Evolutionary conservation across 1,140 invertebrate genomes (phyloP), one percentile per base, ranked within the genome.

Genomic region (Triops cancriformis): DNA sequence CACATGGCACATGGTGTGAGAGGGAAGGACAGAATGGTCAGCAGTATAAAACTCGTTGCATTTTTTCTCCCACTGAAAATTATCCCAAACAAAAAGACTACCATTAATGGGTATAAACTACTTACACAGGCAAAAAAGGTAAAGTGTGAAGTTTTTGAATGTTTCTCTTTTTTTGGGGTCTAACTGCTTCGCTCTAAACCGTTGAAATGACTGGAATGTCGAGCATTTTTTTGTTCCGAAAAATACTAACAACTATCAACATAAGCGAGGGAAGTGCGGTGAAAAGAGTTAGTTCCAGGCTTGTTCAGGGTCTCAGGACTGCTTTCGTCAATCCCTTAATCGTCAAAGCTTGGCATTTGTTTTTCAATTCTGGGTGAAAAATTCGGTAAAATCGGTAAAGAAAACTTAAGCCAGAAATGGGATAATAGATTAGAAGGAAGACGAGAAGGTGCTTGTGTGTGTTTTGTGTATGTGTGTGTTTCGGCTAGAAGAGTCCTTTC

Each of bases 401-500:
- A 42, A 75, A 75, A 42, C 41, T 45, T 12, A 45, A 75, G 45
- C 26, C 43, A 64, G 51, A 64, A 64, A 9, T 64, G n/a, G 51
- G 23, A 51, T 28, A 64, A 43, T 74, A 76, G 43, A n/a, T 76
- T 28, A n/a, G 43, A 45, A 42, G 28, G 64, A n/a, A 64, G 42
- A 76, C 37, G n/a, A 42, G 26, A 26, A 28, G n/a, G 74, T 75
- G n/a, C 31, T 37, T 45, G 28, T 74, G 73, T 74, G 23, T 31
- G 12, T 74, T 1, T 74, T 74, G 26, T 77, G 73, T 76, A 14
- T 76, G 42, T 76, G 75, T 64, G 26, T 76, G 26, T 76, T 51
- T 41, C 45, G 37, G 37, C 76, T 87, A 88, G 83, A 88, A 88
- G 77, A 88, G 85, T 78, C 87, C 87, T 82, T 88, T 88, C 83